Evolutionary conservation across 2,797 vertebrate genomes (phyloP).

Genomic region (Amphiprion clarkii): DNA sequence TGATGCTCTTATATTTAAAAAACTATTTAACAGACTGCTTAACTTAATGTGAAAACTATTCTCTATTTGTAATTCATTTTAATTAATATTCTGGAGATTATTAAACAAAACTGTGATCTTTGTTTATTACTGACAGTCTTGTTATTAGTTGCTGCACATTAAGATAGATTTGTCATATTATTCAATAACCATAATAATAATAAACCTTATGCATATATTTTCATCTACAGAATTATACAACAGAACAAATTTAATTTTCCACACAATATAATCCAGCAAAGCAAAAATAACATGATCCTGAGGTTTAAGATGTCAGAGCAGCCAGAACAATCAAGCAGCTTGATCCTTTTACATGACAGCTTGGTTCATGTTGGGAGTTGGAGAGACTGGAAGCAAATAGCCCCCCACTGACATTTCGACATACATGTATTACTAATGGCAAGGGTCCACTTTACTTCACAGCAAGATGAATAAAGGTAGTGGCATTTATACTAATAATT

Average conservation of each 20-base stretch:
- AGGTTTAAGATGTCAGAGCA: not conserved
- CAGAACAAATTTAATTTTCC: not conserved
- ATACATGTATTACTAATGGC: constrained; percentile 8
- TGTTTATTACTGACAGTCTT: too few species aligned
- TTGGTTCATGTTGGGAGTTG: not conserved
- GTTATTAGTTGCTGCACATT: too few species aligned
- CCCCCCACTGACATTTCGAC: not conserved
- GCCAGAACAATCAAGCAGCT: not conserved
- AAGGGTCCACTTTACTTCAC: constrained; percentile 7
- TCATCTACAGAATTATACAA: not conserved
- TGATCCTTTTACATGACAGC: constrained; percentile 13
- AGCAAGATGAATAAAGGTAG: not conserved
- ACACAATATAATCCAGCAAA: not conserved
- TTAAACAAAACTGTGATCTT: too few species aligned
- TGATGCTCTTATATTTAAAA: too few species aligned
- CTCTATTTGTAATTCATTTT: too few species aligned
- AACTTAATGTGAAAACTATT: too few species aligned
- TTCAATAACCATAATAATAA: not conserved
- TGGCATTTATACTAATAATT: not conserved
- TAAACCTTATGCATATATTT: not conserved
- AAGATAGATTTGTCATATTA: not conserved
- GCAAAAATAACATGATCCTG: not conserved
- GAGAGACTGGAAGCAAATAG: not conserved
- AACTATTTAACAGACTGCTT: too few species aligned
- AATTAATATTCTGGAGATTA: too few species aligned